Evolutionary conservation across 2,797 vertebrate genomes (phyloP).

Genomic region (Notolabrus celidotus): DNA sequence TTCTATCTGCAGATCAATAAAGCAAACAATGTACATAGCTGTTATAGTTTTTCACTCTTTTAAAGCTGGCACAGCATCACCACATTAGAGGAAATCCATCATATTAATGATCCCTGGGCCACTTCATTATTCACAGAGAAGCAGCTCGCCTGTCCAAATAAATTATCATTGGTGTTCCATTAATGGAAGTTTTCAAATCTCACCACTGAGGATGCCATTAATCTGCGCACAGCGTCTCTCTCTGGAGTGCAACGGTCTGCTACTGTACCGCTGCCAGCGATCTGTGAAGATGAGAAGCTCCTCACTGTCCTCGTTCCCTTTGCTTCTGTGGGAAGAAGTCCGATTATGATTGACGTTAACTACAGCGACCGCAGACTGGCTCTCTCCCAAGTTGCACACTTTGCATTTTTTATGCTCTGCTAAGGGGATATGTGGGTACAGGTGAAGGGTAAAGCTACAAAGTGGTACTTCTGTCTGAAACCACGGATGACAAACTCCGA

Average conservation of each 20-base stretch:
- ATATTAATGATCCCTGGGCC: constrained; percentile 74
- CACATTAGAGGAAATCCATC: constrained; percentile 72
- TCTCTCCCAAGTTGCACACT: constrained; percentile 48
- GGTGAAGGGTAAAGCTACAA: constrained; percentile 51
- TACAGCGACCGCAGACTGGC: constrained; percentile 18
- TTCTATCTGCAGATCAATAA: constrained; percentile 47
- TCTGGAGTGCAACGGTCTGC: constrained; percentile 39
- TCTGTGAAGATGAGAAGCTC: constrained; percentile 65
- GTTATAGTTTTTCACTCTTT: constrained; percentile 33
- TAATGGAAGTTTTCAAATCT: constrained; percentile 77
- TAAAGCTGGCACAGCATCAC: constrained; percentile 45
- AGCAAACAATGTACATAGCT: constrained; percentile 40
- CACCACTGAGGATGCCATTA: constrained; percentile 68
- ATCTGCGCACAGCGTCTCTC: constrained; percentile 62
- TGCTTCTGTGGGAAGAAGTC: constrained; percentile 47
- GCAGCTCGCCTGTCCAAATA: constrained; percentile 76
- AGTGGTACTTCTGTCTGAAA: constrained; percentile 56
- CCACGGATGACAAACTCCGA: constrained; percentile 42
- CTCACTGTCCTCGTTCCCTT: constrained; percentile 51
- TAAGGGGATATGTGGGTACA: constrained; percentile 37
- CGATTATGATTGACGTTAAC: constrained; percentile 65
- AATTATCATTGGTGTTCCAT: constrained; percentile 78
- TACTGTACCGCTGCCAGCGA: constrained; percentile 55
- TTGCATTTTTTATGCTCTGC: constrained; percentile 50
- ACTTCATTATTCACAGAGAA: constrained; percentile 78